These are phyloP conservation scores for Phyllotreta striolata DNA, from an alignment of 2,888 invertebrate genomes.

Conservation along the genomic window DNA sequence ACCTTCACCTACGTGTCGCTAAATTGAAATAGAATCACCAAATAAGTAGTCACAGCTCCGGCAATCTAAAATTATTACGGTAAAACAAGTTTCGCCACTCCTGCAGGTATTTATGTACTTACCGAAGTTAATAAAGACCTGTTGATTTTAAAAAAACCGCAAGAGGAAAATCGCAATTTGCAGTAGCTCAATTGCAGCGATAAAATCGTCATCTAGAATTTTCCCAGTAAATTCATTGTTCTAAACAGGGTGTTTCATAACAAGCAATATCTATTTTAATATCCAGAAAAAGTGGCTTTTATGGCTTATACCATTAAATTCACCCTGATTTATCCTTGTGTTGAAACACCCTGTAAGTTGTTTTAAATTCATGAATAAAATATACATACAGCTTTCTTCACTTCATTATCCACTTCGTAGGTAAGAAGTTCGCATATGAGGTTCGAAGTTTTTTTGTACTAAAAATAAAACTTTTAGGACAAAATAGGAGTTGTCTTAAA, in stretches of 20 bases:
- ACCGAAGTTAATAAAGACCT: slow-evolving; percentile 48
- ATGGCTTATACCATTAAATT: no score
- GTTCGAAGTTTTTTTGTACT: slow-evolving; percentile 41
- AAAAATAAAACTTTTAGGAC: slow-evolving; percentile 22
- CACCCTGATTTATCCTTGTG: neutral
- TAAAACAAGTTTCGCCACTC: neutral
- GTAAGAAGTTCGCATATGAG: slow-evolving; percentile 41
- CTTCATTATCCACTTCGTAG: slow-evolving; percentile 39
- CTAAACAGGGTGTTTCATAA: neutral
- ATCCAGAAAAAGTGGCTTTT: neutral
- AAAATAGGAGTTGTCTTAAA: neutral
- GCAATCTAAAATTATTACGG: slow-evolving; percentile 43
- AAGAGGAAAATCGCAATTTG: slow-evolving; percentile 44
- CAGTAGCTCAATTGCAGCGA: slow-evolving; percentile 42
- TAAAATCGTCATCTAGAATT: slow-evolving; percentile 42
- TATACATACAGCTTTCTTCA: slow-evolving; percentile 39
- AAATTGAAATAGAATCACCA: slow-evolving; percentile 48
- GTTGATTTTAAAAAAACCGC: slow-evolving; percentile 48
- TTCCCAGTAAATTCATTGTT: neutral
- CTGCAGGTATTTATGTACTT: slow-evolving; percentile 22
- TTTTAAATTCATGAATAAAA: neutral
- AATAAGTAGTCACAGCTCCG: slow-evolving; percentile 48
- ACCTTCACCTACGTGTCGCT: slow-evolving; percentile 20
- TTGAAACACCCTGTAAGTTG: neutral
- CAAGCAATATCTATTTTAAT: neutral